Conservation (phyloP, 2,797 vertebrate species). For the Anabas testudineus region DNA sequence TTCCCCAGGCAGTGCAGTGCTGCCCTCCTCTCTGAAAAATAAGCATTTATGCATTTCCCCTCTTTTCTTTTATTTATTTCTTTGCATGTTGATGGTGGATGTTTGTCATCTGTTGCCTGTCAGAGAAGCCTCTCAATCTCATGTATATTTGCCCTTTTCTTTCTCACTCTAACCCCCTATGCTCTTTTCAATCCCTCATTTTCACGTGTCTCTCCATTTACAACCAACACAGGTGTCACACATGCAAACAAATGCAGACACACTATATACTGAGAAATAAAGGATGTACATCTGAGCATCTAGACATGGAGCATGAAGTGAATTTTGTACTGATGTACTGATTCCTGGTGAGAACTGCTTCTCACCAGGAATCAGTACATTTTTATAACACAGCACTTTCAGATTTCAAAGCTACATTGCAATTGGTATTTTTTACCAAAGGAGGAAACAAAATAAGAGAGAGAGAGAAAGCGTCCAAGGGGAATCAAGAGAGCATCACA, state of each 20-base stretch:
- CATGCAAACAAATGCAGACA: background rate
- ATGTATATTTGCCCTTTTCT: constrained; percentile 4
- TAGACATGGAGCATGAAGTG: no score
- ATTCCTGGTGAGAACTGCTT: constrained; percentile 26
- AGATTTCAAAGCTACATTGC: constrained; percentile 3
- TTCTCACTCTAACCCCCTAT: constrained; percentile 21
- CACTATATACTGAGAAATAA: background rate
- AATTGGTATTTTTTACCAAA: constrained; percentile 10
- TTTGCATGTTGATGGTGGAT: constrained; percentile 19
- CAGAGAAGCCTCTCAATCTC: constrained; percentile 27
- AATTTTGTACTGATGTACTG: no score
- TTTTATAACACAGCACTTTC: constrained; percentile 15
- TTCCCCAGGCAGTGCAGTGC: constrained; percentile 42
- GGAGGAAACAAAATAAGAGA: background rate
- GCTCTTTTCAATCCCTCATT: background rate
- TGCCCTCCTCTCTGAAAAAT: constrained; percentile 40
- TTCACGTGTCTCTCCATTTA: background rate
- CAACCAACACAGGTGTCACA: background rate
- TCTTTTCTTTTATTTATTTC: constrained; percentile 11
- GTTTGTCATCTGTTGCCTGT: constrained; percentile 21
- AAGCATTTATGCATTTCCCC: constrained; percentile 14
- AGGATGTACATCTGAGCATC: background rate
- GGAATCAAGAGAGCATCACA: constrained; percentile 40
- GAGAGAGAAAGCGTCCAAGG: constrained; percentile 5
- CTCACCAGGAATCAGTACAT: constrained; percentile 23